Conservation (phyloP, 2,888 invertebrate species). For the Augiades crinisus region DNA sequence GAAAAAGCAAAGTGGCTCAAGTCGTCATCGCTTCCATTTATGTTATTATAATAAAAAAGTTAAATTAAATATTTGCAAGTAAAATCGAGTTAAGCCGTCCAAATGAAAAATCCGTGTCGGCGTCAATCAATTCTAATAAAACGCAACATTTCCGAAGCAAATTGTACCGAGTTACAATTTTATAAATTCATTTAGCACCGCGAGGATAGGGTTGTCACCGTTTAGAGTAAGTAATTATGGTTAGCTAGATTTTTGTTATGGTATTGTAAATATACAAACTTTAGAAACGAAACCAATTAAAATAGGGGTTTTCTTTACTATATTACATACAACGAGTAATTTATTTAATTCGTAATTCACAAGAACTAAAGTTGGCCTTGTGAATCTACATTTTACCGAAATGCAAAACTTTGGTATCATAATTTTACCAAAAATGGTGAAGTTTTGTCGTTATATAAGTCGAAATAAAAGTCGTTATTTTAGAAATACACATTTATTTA, state of each 20-base stretch:
- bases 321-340: too few species aligned
- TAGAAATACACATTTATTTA: too few species aligned
- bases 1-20: slow-evolving; percentile 4
- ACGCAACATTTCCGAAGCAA: slow-evolving; percentile 18
- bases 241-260: background rate
- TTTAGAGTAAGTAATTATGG: background rate
- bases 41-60: slow-evolving; percentile 14
- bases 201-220: slow-evolving; percentile 10
- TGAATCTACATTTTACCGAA: too few species aligned
- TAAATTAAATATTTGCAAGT: slow-evolving; percentile 18
- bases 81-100: slow-evolving; percentile 14
- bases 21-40: slow-evolving; percentile 9
- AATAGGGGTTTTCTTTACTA: too few species aligned
- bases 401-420: too few species aligned
- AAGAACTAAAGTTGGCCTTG: too few species aligned
- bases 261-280: too few species aligned
- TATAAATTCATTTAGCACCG: slow-evolving; percentile 26
- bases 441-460: too few species aligned
- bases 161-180: slow-evolving; percentile 30
- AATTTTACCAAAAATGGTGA: too few species aligned
- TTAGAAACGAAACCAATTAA: too few species aligned
- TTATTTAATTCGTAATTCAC: too few species aligned
- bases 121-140: slow-evolving; percentile 25
- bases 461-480: too few species aligned
- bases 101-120: slow-evolving; percentile 21